Evolutionary conservation across 1,140 invertebrate species (phyloP).

Genomic region (Scaptodrosophila lebanonensis): DNA sequence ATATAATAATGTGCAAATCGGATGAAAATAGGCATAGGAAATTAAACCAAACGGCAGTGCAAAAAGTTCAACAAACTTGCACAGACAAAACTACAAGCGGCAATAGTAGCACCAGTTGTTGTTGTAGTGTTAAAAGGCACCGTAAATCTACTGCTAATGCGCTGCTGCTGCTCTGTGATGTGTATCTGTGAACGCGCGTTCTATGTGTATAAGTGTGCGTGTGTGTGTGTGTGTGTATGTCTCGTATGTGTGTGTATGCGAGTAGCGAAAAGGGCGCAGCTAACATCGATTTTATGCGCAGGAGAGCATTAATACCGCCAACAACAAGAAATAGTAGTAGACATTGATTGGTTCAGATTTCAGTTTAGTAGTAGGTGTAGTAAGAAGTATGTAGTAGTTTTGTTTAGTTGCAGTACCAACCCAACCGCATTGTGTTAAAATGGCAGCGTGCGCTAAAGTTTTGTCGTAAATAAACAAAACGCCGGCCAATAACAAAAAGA

Average conservation of each 20-base stretch:
- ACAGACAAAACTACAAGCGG: slow-evolving; percentile 19
- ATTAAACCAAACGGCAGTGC: slow-evolving; percentile 5
- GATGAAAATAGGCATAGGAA: slow-evolving; percentile 16
- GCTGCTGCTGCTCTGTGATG: slow-evolving; percentile 36
- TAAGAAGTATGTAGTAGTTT: neutral
- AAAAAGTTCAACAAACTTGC: slow-evolving; percentile 47
- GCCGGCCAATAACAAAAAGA: slow-evolving; percentile 42
- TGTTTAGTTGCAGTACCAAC: too few relatives aligned
- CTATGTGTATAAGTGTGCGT: slow-evolving; percentile 8
- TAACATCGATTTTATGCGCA: slow-evolving; percentile 63
- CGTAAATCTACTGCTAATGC: slow-evolving; percentile 40
- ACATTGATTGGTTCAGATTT: slow-evolving; percentile 24
- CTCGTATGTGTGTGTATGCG: slow-evolving; percentile 28
- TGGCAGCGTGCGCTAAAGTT: too few relatives aligned
- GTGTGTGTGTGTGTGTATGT: slow-evolving; percentile 8
- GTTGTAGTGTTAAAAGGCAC: slow-evolving; percentile 18
- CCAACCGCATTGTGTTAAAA: too few relatives aligned
- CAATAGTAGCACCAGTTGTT: slow-evolving; percentile 17
- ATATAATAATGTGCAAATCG: slow-evolving; percentile 60
- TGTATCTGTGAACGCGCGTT: slow-evolving; percentile 56
- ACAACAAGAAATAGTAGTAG: slow-evolving; percentile 10
- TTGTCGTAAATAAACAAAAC: slow-evolving; percentile 52
- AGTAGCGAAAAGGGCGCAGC: slow-evolving; percentile 67
- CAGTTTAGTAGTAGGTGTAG: neutral
- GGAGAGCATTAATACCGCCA: slow-evolving; percentile 41